phyloP scores from a whole-genome alignment of 1,140 invertebrate genomes.

The Stenopsyche tienmushanensis region DNA sequence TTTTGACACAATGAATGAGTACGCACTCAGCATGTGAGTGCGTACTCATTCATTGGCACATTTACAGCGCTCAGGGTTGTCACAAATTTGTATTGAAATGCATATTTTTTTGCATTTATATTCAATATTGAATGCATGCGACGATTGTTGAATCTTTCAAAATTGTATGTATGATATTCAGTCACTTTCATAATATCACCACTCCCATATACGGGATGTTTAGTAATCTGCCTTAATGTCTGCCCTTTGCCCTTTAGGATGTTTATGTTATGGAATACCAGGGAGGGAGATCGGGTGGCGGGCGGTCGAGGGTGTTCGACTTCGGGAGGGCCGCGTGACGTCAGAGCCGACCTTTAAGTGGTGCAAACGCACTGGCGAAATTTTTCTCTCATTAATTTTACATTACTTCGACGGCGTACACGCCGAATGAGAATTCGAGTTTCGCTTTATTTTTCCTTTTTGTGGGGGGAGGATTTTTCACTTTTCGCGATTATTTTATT shows the following conservation, averaged over 20 bases:
- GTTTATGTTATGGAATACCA: constrained; percentile 21
- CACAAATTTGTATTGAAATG: too few relatives aligned
- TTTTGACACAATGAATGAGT: too few relatives aligned
- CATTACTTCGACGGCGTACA: not conserved
- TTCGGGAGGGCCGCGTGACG: not conserved
- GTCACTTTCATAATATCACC: not conserved
- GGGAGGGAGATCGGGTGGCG: not conserved
- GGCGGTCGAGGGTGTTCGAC: not conserved
- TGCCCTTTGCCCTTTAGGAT: constrained; percentile 18
- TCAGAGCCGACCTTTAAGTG: constrained; percentile 14
- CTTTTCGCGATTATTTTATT: too few relatives aligned
- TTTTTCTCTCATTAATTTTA: not conserved
- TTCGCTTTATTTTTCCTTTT: too few relatives aligned
- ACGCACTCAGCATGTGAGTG: too few relatives aligned
- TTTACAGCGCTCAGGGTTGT: too few relatives aligned
- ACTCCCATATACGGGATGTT: constrained; percentile 1
- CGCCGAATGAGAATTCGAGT: not conserved
- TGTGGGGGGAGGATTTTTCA: too few relatives aligned
- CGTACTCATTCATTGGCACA: too few relatives aligned
- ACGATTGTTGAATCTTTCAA: too few relatives aligned
- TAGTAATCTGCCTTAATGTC: constrained; percentile 14
- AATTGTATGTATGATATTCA: not conserved
- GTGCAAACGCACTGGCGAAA: not conserved
- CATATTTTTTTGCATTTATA: too few relatives aligned
- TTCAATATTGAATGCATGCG: too few relatives aligned